Base-by-base conservation (phyloP, 2,113 vertebrate species). In the Rhinopomastus cyanomelas region DNA sequence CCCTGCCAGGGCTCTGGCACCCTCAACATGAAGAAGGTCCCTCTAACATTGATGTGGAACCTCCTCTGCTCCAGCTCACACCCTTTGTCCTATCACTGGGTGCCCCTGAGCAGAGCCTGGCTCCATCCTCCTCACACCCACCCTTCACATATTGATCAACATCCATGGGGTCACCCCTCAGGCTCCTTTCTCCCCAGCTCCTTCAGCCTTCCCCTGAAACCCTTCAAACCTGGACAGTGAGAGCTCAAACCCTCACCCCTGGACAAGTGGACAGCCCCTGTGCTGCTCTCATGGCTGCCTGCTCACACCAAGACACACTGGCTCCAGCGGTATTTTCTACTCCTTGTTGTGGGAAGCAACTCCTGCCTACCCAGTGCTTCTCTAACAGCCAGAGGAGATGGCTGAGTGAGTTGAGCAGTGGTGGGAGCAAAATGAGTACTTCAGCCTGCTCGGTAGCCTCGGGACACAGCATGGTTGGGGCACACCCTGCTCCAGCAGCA, bases 311-410 rank as follows among this genome's bases (percentile, higher is more conserved):
- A 94, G 95, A 96, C 95, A 93, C 67, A 2, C 90, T 18, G 94
- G 36, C 94, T 96, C 94, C 94, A 89, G 90, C 0, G 4, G 89
- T 92, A 51, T 93, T 94, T 89, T 65, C 51, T 69, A 37, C 51
- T 69, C 87, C 94, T 93, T 94, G 84, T 94, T 95, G 94, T 95
- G 95, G 95, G 71, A 66, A 80, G 71, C 87, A 42, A 37, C 22
- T 85, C 87, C 29, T 88, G 46, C 67, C 78, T 89, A 66, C 87
- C 85, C 87, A 34, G 73, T 90, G 89, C 95, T 72, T 89, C 93
- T 89, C 57, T 59, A 65, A 42, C 36, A 93, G 74, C 84, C 76
- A 59, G 30, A 62, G 81, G 51, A 87, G 91, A 93, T 3, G 3
- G 81, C 84, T 79, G 87, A 94, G 88, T 86, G 53, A 92, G 84